These are phyloP conservation scores for Silurus aristotelis DNA, from an alignment of 2,797 vertebrate genomes.

Conservation along the genomic window DNA sequence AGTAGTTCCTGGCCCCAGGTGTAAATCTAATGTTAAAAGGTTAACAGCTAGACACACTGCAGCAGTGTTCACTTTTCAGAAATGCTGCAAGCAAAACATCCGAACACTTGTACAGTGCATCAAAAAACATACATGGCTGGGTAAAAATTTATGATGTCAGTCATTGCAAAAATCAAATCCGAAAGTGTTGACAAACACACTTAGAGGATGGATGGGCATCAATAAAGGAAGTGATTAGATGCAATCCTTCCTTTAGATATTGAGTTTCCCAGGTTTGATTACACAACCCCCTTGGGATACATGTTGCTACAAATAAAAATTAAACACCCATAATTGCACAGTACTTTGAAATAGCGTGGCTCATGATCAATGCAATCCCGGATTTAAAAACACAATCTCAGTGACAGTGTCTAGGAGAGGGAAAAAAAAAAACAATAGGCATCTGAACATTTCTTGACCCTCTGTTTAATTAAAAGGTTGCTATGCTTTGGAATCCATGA, in stretches of 20 bases:
- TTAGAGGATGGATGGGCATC: conserved; percentile 70
- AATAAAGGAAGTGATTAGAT: conserved; percentile 72
- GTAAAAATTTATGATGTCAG: conserved; percentile 62
- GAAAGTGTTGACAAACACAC: conserved; percentile 58
- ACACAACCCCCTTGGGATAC: conserved; percentile 70
- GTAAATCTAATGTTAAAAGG: conserved; percentile 67
- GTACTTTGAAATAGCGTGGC: conserved; percentile 66
- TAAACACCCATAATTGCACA: conserved; percentile 66
- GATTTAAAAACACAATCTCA: conserved; percentile 67
- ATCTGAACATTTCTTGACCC: conserved; percentile 56
- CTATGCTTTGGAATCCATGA: conserved; percentile 61
- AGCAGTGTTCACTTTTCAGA: conserved; percentile 56
- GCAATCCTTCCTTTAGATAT: conserved; percentile 74
- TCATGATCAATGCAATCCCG: conserved; percentile 69
- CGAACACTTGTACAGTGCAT: conserved; percentile 49
- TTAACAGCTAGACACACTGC: conserved; percentile 70
- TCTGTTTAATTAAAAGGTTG: conserved; percentile 63
- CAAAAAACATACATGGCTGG: conserved; percentile 14
- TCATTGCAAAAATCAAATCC: conserved; percentile 43
- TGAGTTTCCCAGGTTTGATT: conserved; percentile 77
- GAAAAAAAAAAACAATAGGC: conserved; percentile 64
- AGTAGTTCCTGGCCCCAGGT: conserved; percentile 69
- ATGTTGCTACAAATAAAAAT: conserved; percentile 77
- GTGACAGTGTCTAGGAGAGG: conserved; percentile 29
- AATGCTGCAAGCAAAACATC: conserved; percentile 49